Base-by-base conservation (phyloP, 2,888 invertebrate genomes). In the Heliconius sara region DNA sequence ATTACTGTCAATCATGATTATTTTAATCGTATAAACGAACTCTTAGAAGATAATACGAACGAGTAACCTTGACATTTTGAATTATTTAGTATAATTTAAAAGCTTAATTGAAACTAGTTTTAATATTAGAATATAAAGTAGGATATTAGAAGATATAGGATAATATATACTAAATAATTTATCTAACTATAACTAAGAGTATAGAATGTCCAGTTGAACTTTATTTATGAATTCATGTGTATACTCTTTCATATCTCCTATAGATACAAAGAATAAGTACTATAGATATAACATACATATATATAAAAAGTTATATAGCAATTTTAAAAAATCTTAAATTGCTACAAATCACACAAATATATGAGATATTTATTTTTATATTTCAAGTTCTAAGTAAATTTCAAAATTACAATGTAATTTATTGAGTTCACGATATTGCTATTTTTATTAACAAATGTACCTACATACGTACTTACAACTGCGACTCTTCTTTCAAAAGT, bases 1-100 rank as follows among this genome's bases (percentile, higher is more conserved):
- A 72, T n/a, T 75, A 76, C n/a, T 81, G 83, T 84, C 85, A 84
- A 73, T 85, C 76, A 84, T 22, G 83, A 83, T 85, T 84, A 85
- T 74, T 78, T 63, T 82, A 84, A 84, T 75, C 78, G 25, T 60
- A 16, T 70, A 13, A 70, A 43, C 25, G 22, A 76, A 47, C 27
- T 67, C 34, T 79, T 77, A 78, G 79, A 75, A 78, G 70, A 65
- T 72, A 65, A 27, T 65, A 81, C 77, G 76, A 80, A 71, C 67
- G 73, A 82, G 81, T 77, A 79, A 80, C 81, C 82, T 82, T 81
- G 82, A 84, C 81, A 80, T 77, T 72, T 77, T 77, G 79, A 83
- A 79, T 81, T 73, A 80, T 63, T 79, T 80, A 77, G 77, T 79
- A 81, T 83, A 81, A 83, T 81, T 83, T 76, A 76, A 79, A 79